Percentiles rank a stretch among this genome's conserved stretches.
phyloP scores from a whole-genome alignment of 1,140 invertebrate species.

The Oppia nitens region DNA sequence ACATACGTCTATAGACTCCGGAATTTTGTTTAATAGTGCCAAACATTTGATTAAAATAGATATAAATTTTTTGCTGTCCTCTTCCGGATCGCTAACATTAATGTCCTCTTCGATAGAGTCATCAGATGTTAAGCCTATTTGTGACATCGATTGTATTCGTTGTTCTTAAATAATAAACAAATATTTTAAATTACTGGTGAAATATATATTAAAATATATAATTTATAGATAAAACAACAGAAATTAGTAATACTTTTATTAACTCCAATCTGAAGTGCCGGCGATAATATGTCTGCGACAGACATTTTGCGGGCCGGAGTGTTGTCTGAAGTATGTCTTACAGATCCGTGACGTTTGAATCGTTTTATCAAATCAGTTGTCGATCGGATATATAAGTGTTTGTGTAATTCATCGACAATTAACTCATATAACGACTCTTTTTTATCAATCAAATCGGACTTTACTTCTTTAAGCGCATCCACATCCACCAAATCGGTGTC shows the following conservation, averaged over 20 bases:
- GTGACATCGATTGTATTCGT: not conserved
- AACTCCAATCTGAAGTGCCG: not conserved
- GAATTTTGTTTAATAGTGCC: slow-evolving; percentile 60
- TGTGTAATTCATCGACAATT: slow-evolving; percentile 50
- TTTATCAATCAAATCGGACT: slow-evolving; percentile 47
- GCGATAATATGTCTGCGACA: slow-evolving; percentile 9
- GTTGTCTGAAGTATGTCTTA: slow-evolving; percentile 23
- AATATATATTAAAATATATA: not conserved
- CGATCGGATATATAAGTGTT: slow-evolving; percentile 43
- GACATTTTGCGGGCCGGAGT: slow-evolving; percentile 25
- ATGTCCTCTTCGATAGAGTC: slow-evolving; percentile 37
- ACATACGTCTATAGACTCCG: slow-evolving; percentile 59
- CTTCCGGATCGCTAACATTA: slow-evolving; percentile 42
- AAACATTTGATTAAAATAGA: slow-evolving; percentile 69
- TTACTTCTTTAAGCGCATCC: slow-evolving; percentile 59
- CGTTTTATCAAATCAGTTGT: slow-evolving; percentile 26
- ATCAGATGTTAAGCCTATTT: not conserved
- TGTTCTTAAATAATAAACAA: not conserved
- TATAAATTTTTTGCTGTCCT: slow-evolving; percentile 48
- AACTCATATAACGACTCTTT: slow-evolving; percentile 52
- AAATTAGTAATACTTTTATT: not conserved
- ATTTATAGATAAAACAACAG: not conserved
- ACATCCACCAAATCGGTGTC: slow-evolving; percentile 29
- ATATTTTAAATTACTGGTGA: not conserved
- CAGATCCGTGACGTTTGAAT: slow-evolving; percentile 25